Base-by-base conservation (phyloP, 1,140 invertebrate genomes). In the Drosophila pseudoobscura region DNA sequence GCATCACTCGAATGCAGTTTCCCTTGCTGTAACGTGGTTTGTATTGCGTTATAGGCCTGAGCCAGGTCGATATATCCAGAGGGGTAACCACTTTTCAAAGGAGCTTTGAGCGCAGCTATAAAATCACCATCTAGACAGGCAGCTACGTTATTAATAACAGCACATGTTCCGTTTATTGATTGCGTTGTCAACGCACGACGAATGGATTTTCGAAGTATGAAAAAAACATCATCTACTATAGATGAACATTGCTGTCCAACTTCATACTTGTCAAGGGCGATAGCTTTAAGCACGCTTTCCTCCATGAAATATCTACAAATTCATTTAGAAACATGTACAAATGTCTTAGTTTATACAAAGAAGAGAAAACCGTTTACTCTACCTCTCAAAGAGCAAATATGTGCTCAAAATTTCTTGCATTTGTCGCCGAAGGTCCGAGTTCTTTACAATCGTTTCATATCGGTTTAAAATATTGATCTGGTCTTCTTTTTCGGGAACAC, bases 181-280 rank as follows among this genome's bases (percentile, higher is more conserved):
- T 96, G 96, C 84, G 96, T 98, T 6, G 96, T 96, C 53, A 98
- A 94, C 15, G 97, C 95, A 61, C 98, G 95, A 80, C 96, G 95
- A 39, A 99, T 96, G 89, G 97, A 98, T 93, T 99, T 99, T 78
- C 98, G 96, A 0, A 99, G 95, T 71, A 99, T 98, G 91, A 98
- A 99, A 92, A 99, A 99, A 3, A 99, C 95, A 93, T 99, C 98
- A 92, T 99, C 99, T 0, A 99, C 96, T 93, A 99, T 96, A 78
- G 96, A 98, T 0, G 98, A 98, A 3, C 95, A 97, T 63, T 96
- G 93, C 51, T 96, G 94, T 26, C 95, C 95, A 2, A 83, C 64
- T 66, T 95, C 95, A 41, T 95, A 91, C 0, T 93, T 93, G 84
- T 99, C 98, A 94, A 99, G 95, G 62, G 95, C 94, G 45, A 99